phyloP scores from a whole-genome alignment of 2,888 invertebrate species.

The Cepaea hortensis region DNA sequence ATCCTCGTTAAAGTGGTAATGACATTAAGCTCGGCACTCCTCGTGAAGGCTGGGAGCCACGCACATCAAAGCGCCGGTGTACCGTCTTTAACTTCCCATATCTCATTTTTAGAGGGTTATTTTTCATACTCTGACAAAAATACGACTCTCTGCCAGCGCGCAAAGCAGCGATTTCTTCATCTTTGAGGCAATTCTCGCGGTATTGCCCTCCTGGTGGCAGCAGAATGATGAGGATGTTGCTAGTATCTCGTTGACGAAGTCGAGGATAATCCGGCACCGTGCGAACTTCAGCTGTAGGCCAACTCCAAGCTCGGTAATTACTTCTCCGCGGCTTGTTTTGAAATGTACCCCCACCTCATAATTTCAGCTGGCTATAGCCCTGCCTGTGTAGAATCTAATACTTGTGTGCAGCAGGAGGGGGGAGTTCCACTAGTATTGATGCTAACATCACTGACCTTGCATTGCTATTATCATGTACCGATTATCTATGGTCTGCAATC shows the following conservation, averaged over 20 bases:
- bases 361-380: too few species aligned
- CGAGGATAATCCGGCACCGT: background rate
- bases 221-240: background rate
- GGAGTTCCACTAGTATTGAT: too few species aligned
- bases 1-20: slow-evolving; percentile 36
- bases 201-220: slow-evolving; percentile 18
- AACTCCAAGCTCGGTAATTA: background rate
- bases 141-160: slow-evolving; percentile 4
- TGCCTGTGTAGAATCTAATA: too few species aligned
- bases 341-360: too few species aligned
- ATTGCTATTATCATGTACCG: too few species aligned
- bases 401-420: too few species aligned
- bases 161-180: background rate
- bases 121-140: slow-evolving; percentile 36
- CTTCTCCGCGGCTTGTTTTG: too few species aligned
- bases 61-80: slow-evolving; percentile 30
- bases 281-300: background rate
- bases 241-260: background rate
- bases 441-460: too few species aligned
- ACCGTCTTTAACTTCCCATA: slow-evolving; percentile 26
- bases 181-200: slow-evolving; percentile 1
- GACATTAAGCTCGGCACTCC: slow-evolving; percentile 33
- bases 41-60: background rate
- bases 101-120: slow-evolving; percentile 40
- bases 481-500: too few species aligned